A percentile compares a stretch with the other conserved stretches of the same genome.
Conservation (phyloP, 2,113 vertebrate species). For the Hystrix brachyura region DNA sequence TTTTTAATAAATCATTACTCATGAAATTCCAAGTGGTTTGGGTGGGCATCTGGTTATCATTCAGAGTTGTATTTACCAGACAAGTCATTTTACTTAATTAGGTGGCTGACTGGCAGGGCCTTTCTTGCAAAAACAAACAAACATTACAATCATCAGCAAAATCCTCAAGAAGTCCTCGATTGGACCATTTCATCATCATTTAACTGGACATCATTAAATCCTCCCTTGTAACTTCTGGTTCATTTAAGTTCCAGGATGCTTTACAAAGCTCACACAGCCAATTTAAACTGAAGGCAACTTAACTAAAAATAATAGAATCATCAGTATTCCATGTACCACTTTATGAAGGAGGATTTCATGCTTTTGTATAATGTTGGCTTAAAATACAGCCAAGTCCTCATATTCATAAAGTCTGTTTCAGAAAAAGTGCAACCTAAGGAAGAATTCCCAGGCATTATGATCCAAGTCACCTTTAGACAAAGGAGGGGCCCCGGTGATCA, state of each 20-base stretch:
- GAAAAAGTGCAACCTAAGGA: background rate
- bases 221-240: background rate
- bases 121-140: slow-evolving; percentile 15
- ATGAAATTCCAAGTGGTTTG: slow-evolving; percentile 83
- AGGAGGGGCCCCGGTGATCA: background rate
- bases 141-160: slow-evolving; percentile 69
- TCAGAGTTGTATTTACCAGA: slow-evolving; percentile 92
- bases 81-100: slow-evolving; percentile 88
- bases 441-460: background rate
- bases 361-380: background rate
- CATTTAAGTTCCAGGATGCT: slow-evolving; percentile 3
- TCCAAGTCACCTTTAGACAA: background rate
- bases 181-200: slow-evolving; percentile 26
- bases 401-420: background rate
- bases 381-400: background rate
- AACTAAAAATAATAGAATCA: slow-evolving; percentile 28
- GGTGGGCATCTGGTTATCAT: slow-evolving; percentile 89
- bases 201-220: slow-evolving; percentile 48
- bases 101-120: slow-evolving; percentile 79
- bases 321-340: background rate
- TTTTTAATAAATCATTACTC: slow-evolving; percentile 84
- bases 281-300: background rate
- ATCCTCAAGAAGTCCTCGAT: slow-evolving; percentile 72
- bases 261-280: slow-evolving; percentile 29
- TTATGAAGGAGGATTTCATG: background rate